These are phyloP conservation scores for Sphyrna mokarran DNA, from an alignment of 2,113 vertebrate genomes.

Conservation along the genomic window DNA sequence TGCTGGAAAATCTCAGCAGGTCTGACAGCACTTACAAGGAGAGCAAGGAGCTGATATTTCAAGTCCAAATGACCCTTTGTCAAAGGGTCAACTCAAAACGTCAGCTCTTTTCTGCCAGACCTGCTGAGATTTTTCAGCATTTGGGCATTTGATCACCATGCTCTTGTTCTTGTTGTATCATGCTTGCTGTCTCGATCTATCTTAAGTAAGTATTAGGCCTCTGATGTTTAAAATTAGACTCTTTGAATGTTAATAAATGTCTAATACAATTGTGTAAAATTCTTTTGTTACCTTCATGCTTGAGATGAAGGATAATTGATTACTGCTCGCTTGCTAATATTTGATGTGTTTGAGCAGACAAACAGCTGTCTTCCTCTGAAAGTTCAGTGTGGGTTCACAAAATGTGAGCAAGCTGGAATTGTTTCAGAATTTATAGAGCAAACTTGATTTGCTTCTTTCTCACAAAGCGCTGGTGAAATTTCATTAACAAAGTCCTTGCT, in stretches of 20 bases:
- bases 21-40: too few relatives aligned
- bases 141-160: too few relatives aligned
- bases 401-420: not conserved
- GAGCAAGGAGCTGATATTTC: too few relatives aligned
- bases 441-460: not conserved
- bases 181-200: not conserved
- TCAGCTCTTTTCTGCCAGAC: too few relatives aligned
- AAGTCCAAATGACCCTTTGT: too few relatives aligned
- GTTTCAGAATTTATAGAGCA: not conserved
- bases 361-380: not conserved
- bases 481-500: not conserved
- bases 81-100: too few relatives aligned
- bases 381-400: not conserved
- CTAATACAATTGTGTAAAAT: not conserved
- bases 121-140: too few relatives aligned
- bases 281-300: not conserved
- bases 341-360: not conserved
- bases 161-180: not conserved
- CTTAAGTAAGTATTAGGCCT: not conserved
- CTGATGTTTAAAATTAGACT: not conserved
- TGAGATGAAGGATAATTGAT: not conserved
- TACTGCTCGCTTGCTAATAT: not conserved
- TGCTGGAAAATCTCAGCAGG: too few relatives aligned
- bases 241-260: not conserved
- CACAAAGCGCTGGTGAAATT: not conserved